These are phyloP conservation scores for Phyllotis vaccarum DNA, from an alignment of 2,797 vertebrate species.

Conservation along the genomic window DNA sequence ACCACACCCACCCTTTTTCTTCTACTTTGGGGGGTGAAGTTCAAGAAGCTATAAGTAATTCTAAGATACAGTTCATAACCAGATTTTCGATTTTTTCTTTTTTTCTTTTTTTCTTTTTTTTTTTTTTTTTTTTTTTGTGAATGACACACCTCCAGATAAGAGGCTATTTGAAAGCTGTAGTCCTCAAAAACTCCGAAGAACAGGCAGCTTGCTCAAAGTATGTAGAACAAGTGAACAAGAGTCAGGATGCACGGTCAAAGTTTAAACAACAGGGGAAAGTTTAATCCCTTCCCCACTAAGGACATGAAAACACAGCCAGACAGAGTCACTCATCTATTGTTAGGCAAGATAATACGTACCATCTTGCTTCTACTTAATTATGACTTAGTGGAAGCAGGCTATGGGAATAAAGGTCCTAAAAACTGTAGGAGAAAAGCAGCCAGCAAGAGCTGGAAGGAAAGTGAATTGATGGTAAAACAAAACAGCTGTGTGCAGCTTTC, in stretches of 20 bases:
- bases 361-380: conserved; percentile 25
- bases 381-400: conserved; percentile 29
- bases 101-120: no score
- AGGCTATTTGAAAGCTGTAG: not conserved
- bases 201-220: not conserved
- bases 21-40: conserved; percentile 24
- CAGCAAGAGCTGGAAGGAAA: conserved; percentile 19
- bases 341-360: not conserved
- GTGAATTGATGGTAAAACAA: not conserved
- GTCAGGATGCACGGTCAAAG: conserved; percentile 4
- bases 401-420: conserved; percentile 16
- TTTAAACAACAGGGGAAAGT: conserved; percentile 33
- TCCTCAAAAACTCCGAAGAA: conserved; percentile 35
- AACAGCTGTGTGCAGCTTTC: not conserved
- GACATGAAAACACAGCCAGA: not conserved
- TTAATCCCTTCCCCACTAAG: not conserved
- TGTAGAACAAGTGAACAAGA: not conserved
- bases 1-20: not conserved
- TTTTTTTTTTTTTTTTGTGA: not conserved
- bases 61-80: not conserved
- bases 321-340: not conserved
- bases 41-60: conserved; percentile 54
- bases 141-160: conserved; percentile 23
- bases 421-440: not conserved
- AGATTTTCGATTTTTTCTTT: no score